Evolutionary conservation across 2,888 invertebrate genomes (phyloP), one percentile per base, ranked within the genome.

Genomic region (Eremobia ochroleuca): DNA sequence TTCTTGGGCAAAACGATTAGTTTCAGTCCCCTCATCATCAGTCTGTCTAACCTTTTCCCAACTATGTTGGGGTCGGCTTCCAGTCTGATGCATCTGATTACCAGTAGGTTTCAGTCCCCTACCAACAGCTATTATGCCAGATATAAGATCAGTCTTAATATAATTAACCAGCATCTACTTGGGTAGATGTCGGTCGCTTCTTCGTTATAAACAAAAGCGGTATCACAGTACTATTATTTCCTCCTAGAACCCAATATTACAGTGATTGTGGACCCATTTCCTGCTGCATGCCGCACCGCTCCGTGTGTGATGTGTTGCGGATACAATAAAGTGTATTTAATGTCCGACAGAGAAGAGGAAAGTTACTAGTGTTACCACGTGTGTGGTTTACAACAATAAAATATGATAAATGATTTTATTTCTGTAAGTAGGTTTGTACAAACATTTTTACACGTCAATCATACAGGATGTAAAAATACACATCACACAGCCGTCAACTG

Each of bases 261-360:
- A 13, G 31, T 28, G 15, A 31, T 52, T 52, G 18, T 77, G 28
- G 28, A 52, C 11, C 15, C 40, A 67, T 49, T 55, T 76, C 76
- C 28, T 40, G 58, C 28, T 28, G 58, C n/a, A 58, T 13, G n/a
- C 55, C 55, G 5, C 55, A 28, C 15, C 4, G 28, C 28, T 58
- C 58, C 15, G 25, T 40, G 13, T 40, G 61, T n/a, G 28, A 58
- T 58, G 58, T 58, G 58, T 0, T 62, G 40, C 75, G 52, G 71
- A 71, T 71, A 52, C 21, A 62, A 40, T 52, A 52, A 62, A 31
- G 13, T 70, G 8, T 28, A 34, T 4, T 8, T 31, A 2, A 34
- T 73, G 43, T 43, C 31, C 31, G 15, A 46, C 67, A 11, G 61
- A 61, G 31, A 46, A 61, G 13, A 15, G 28, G 2, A 28, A 58